Conservation (phyloP, 2,888 invertebrate genomes). For the Camponotus fellah region DNA sequence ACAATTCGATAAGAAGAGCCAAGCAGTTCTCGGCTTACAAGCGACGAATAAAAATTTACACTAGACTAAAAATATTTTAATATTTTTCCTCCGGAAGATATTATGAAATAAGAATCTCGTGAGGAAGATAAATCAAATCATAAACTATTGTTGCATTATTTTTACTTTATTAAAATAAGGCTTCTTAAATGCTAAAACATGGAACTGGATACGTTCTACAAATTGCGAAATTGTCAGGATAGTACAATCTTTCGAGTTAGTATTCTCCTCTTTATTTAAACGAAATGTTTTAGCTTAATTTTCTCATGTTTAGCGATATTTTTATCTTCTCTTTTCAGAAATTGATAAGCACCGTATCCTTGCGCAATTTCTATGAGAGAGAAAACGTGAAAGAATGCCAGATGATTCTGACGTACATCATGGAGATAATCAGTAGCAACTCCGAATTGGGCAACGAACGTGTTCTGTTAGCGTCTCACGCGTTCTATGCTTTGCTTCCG, state of each 20-base stretch:
- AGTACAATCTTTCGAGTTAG: conserved; percentile 71
- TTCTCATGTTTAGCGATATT: conserved; percentile 40
- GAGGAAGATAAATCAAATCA: not conserved
- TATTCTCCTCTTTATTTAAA: conserved; percentile 48
- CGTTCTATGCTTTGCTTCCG: conserved; percentile 74
- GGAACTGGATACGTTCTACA: conserved; percentile 61
- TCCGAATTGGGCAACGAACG: conserved; percentile 74
- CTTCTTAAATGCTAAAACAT: conserved; percentile 49
- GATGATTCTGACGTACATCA: conserved; percentile 59
- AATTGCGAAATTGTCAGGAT: conserved; percentile 64
- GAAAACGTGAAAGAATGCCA: conserved; percentile 61
- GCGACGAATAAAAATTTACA: conserved; percentile 55
- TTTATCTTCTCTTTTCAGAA: conserved; percentile 68
- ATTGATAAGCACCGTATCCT: conserved; percentile 67
- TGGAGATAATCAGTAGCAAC: conserved; percentile 71
- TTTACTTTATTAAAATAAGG: conserved; percentile 28
- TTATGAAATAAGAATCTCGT: conserved; percentile 14
- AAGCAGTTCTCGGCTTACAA: conserved; percentile 58
- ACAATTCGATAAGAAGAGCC: conserved; percentile 51
- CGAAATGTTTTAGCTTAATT: not conserved
- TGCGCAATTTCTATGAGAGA: conserved; percentile 19
- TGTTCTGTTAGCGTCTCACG: conserved; percentile 77
- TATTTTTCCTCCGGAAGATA: not conserved
- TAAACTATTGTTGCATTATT: conserved; percentile 28
- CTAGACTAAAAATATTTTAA: conserved; percentile 50